A percentile compares a stretch with the other conserved stretches of the same genome.
Conservation (phyloP, 2,888 invertebrate species). For the Netelia virgata region DNA sequence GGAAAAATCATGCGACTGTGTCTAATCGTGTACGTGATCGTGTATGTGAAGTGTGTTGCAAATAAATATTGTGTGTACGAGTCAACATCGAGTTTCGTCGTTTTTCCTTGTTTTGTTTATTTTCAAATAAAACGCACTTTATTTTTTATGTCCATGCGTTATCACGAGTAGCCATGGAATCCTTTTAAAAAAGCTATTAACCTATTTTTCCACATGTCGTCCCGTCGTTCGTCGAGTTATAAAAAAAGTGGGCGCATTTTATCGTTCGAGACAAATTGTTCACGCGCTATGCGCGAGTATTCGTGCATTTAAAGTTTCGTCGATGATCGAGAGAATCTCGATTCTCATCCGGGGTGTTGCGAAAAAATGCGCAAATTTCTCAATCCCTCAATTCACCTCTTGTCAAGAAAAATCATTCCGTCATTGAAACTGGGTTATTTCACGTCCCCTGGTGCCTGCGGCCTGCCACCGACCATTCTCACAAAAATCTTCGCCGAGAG, state of each 20-base stretch:
- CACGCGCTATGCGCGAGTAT: conserved; percentile 44
- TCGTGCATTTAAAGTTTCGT: conserved; percentile 14
- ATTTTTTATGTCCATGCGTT: conserved; percentile 3
- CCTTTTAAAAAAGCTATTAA: conserved; percentile 75
- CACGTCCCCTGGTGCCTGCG: conserved; percentile 38
- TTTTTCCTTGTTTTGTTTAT: neutral
- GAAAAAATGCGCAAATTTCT: conserved; percentile 55
- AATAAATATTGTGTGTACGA: conserved; percentile 36
- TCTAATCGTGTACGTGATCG: conserved; percentile 10
- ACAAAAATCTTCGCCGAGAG: conserved; percentile 67
- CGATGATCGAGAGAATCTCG: conserved; percentile 22
- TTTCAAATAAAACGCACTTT: neutral
- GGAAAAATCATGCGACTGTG: neutral
- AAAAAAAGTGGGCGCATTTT: neutral
- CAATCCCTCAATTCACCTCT: conserved; percentile 45
- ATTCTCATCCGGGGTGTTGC: conserved; percentile 9
- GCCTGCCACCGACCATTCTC: conserved; percentile 73
- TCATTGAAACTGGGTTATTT: conserved; percentile 38
- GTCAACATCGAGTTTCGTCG: neutral
- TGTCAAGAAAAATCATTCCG: neutral
- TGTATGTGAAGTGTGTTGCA: conserved; percentile 1
- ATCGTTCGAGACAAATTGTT: conserved; percentile 31
- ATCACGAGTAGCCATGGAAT: conserved; percentile 74
- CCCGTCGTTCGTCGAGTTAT: conserved; percentile 27
- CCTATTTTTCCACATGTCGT: conserved; percentile 36